Percentiles rank a stretch among this genome's conserved stretches.
These are phyloP conservation scores for Drosophila mercatorum DNA, from an alignment of 2,888 invertebrate genomes.

Conservation along the genomic window DNA sequence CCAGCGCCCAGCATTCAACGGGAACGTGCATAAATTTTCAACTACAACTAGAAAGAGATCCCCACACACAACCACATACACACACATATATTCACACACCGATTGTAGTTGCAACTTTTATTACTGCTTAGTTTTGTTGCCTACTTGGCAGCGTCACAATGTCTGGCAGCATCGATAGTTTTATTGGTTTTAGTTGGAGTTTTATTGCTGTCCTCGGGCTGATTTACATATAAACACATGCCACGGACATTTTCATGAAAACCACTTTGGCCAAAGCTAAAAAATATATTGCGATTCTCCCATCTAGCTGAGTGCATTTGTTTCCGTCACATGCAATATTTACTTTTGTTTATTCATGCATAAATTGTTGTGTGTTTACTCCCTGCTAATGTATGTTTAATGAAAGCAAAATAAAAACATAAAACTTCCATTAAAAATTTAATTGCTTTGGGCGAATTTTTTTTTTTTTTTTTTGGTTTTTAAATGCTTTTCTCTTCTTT, in stretches of 20 bases:
- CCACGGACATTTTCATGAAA: slow-evolving; percentile 25
- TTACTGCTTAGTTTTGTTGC: slow-evolving; percentile 33
- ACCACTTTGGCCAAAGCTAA: background rate
- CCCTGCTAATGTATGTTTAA: slow-evolving; percentile 24
- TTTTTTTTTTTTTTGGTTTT: background rate
- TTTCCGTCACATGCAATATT: slow-evolving; percentile 50
- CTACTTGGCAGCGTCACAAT: slow-evolving; percentile 50
- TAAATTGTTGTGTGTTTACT: slow-evolving; percentile 28
- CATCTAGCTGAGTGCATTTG: slow-evolving; percentile 38
- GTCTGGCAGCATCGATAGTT: slow-evolving; percentile 45
- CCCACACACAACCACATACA: background rate
- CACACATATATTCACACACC: background rate
- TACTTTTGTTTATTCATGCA: slow-evolving; percentile 46
- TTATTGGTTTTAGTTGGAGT: slow-evolving; percentile 43
- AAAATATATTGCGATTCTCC: slow-evolving; percentile 12
- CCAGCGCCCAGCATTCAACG: slow-evolving; percentile 15
- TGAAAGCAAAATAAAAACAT: slow-evolving; percentile 14
- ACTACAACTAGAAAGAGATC: background rate
- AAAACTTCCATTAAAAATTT: slow-evolving; percentile 31
- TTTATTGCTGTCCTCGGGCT: slow-evolving; percentile 30
- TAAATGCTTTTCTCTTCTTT: background rate
- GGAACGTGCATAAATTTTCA: slow-evolving; percentile 8
- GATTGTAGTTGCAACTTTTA: slow-evolving; percentile 18
- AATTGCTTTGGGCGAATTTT: slow-evolving; percentile 24
- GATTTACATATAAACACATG: slow-evolving; percentile 33